Conservation (phyloP, 1,140 invertebrate genomes). For the Drosophila busckii region DNA sequence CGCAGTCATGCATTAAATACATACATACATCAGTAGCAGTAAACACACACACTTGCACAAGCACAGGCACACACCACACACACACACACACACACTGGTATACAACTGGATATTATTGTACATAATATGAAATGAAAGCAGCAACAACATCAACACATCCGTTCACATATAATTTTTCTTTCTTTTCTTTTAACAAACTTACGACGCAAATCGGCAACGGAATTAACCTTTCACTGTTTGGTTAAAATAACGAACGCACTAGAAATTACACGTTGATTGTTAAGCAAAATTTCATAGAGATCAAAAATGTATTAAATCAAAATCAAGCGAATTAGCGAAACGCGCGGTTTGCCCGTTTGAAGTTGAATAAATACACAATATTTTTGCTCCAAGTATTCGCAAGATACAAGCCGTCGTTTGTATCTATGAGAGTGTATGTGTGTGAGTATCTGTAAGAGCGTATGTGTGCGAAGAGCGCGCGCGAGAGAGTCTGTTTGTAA, state of each 20-base stretch:
- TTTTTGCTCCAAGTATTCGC: slow-evolving; percentile 40
- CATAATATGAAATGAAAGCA: slow-evolving; percentile 49
- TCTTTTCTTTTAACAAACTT: no score
- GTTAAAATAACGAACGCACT: background rate
- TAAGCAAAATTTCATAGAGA: slow-evolving; percentile 31
- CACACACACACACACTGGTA: background rate
- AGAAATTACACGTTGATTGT: slow-evolving; percentile 3
- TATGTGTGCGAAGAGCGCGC: slow-evolving; percentile 7
- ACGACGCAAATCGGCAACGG: slow-evolving; percentile 30
- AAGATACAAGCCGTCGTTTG: slow-evolving; percentile 23
- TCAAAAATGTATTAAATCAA: slow-evolving; percentile 39
- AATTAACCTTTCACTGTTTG: slow-evolving; percentile 6
- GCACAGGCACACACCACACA: background rate
- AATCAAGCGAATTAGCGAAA: slow-evolving; percentile 41
- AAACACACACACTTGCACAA: slow-evolving; percentile 25
- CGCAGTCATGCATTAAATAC: slow-evolving; percentile 58
- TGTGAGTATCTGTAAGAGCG: slow-evolving; percentile 24
- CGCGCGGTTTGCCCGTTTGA: slow-evolving; percentile 45
- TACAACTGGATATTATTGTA: background rate
- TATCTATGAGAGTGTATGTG: slow-evolving; percentile 38
- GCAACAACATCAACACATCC: slow-evolving; percentile 46
- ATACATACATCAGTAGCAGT: slow-evolving; percentile 35
- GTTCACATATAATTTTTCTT: no score
- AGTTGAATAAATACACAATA: slow-evolving; percentile 40
- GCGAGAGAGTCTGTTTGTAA: background rate